Evolutionary conservation across 2,888 invertebrate species (phyloP).

Genomic region (Drosophila engyochracea): DNA sequence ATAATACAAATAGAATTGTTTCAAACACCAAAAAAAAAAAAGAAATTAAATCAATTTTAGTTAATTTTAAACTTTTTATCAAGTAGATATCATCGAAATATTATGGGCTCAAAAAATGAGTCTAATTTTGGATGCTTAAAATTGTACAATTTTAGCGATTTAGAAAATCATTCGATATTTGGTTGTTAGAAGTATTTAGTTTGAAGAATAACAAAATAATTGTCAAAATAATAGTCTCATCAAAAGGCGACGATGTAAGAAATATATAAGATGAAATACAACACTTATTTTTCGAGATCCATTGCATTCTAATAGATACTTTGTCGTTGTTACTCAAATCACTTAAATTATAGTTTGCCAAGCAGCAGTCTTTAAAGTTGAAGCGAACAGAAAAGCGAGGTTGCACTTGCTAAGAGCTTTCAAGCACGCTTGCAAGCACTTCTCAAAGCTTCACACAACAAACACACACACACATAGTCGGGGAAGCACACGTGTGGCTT

Average conservation of each 20-base stretch:
- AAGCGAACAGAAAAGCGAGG: background rate
- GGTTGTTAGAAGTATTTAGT: background rate
- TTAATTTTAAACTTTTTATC: background rate
- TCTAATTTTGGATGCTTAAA: background rate
- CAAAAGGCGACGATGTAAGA: background rate
- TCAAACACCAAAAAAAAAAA: rapidly evolving
- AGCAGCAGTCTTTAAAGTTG: background rate
- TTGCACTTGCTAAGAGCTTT: constrained; percentile 43
- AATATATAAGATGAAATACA: background rate
- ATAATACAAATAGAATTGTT: background rate
- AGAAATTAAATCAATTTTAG: background rate
- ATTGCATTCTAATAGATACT: constrained; percentile 5
- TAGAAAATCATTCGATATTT: background rate
- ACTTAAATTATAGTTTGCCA: background rate
- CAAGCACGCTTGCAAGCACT: constrained; percentile 27
- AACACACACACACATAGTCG: constrained; percentile 15
- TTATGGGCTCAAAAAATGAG: background rate
- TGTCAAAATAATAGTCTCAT: background rate
- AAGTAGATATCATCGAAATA: background rate
- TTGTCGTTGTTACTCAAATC: background rate
- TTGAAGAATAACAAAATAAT: background rate
- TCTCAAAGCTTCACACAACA: constrained; percentile 23
- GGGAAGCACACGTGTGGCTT: constrained; percentile 26
- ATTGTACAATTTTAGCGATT: background rate
- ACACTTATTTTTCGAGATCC: background rate